Conservation (phyloP, 2,888 invertebrate genomes). For the Pammene aurita region DNA sequence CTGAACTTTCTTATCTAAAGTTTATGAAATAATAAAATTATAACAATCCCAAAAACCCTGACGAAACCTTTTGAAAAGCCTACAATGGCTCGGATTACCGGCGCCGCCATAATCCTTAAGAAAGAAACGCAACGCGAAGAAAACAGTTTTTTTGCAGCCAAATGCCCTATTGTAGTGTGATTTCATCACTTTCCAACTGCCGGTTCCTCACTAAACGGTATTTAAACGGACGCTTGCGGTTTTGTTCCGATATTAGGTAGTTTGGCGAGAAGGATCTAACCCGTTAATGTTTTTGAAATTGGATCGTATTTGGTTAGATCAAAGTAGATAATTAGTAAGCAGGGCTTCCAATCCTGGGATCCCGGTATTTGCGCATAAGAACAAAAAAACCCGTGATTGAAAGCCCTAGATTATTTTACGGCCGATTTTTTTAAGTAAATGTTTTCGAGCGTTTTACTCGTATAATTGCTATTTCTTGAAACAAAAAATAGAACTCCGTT, state of each 20-base stretch:
- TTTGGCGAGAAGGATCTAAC: background rate
- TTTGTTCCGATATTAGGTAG: background rate
- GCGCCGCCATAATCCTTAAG: constrained; percentile 26
- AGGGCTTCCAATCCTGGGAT: too few relatives aligned
- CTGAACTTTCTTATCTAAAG: too few relatives aligned
- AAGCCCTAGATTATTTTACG: too few relatives aligned
- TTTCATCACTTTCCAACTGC: constrained; percentile 36
- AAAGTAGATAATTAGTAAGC: too few relatives aligned
- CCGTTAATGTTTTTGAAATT: background rate
- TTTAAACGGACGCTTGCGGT: background rate
- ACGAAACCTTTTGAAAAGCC: constrained; percentile 16
- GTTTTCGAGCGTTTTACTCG: too few relatives aligned
- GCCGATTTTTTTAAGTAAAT: too few relatives aligned
- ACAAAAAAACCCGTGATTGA: too few relatives aligned
- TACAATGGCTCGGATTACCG: constrained; percentile 26
- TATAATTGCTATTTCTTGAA: too few relatives aligned
- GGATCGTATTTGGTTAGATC: too few relatives aligned
- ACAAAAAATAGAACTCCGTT: too few relatives aligned
- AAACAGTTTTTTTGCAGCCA: constrained; percentile 28
- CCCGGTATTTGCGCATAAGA: too few relatives aligned
- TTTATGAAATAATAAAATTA: background rate
- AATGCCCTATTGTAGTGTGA: constrained; percentile 28
- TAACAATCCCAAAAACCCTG: constrained; percentile 4
- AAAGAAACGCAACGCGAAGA: constrained; percentile 22
- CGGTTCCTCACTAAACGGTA: constrained; percentile 10